Percentiles rank a stretch among this genome's conserved stretches.
phyloP scores from a whole-genome alignment of 2,888 invertebrate genomes.

The Synanthedon formicaeformis region DNA sequence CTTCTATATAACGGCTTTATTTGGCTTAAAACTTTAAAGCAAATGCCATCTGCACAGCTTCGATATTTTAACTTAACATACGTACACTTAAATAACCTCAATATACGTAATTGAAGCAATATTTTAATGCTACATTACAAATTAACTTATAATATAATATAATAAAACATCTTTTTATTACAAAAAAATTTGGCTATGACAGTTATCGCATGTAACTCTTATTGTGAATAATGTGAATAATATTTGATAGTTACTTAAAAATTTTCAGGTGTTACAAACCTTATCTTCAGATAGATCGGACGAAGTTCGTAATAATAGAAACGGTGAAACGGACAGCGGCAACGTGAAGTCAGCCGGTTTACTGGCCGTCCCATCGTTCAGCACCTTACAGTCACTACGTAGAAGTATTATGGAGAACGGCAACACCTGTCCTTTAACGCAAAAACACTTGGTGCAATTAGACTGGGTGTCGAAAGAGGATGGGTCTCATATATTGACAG shows the following conservation, averaged over 20 bases:
- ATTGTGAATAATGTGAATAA: too few relatives aligned
- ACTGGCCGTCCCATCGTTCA: conserved; percentile 90
- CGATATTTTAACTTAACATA: too few relatives aligned
- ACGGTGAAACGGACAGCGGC: conserved; percentile 67
- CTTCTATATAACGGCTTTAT: too few relatives aligned
- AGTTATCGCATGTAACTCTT: background rate
- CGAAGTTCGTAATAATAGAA: conserved; percentile 73
- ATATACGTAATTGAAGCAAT: too few relatives aligned
- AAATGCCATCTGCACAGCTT: too few relatives aligned
- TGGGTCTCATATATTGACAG: conserved; percentile 96
- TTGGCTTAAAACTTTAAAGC: too few relatives aligned
- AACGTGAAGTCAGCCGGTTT: conserved; percentile 67
- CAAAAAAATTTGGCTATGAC: too few relatives aligned
- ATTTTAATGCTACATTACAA: too few relatives aligned
- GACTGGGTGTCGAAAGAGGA: conserved; percentile 99
- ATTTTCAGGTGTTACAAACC: conserved; percentile 76
- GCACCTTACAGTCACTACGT: conserved; percentile 86
- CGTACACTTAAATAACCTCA: too few relatives aligned
- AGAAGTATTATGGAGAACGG: conserved; percentile 93
- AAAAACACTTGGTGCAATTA: conserved; percentile 92
- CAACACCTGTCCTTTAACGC: conserved; percentile 89
- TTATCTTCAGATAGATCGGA: conserved; percentile 86
- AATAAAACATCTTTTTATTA: too few relatives aligned
- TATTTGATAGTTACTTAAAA: background rate
- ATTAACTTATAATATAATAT: too few relatives aligned